Conservation (phyloP, 2,888 invertebrate genomes). For the Tetragnatha montana region DNA sequence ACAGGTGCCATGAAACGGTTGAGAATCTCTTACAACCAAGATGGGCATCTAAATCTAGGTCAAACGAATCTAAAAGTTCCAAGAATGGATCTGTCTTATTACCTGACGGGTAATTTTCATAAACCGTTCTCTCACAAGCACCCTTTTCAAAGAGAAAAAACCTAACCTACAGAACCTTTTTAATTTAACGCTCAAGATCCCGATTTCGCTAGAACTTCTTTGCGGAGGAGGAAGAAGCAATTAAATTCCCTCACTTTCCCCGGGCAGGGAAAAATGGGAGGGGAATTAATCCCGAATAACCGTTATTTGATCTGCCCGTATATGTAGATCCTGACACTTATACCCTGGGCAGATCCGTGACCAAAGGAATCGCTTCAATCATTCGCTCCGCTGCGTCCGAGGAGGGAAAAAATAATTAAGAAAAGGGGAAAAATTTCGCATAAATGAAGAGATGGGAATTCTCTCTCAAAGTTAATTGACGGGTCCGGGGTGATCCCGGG, state of each 20-base stretch:
- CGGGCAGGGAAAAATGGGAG: neutral
- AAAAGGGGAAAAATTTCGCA: neutral
- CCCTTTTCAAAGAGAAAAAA: neutral
- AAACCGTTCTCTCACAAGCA: neutral
- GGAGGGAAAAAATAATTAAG: constrained; percentile 61
- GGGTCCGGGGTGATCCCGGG: neutral
- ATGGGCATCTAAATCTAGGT: too few relatives aligned
- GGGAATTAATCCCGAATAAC: constrained; percentile 51
- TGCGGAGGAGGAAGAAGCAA: constrained; percentile 27
- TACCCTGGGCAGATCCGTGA: constrained; percentile 41
- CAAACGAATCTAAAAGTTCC: too few relatives aligned
- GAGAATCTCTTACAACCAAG: too few relatives aligned
- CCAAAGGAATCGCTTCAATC: constrained; percentile 48
- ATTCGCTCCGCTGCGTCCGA: constrained; percentile 36
- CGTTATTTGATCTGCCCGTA: constrained; percentile 45
- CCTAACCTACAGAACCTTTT: neutral
- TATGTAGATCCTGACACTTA: neutral
- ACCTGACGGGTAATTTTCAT: too few relatives aligned
- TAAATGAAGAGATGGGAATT: neutral
- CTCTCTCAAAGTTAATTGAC: neutral
- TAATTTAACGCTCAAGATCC: neutral
- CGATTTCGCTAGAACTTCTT: neutral
- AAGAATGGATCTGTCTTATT: too few relatives aligned
- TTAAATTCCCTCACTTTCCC: constrained; percentile 24
- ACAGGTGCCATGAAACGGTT: too few relatives aligned